phyloP scores from a whole-genome alignment of 2,113 vertebrate species.

The Rynchops niger region DNA sequence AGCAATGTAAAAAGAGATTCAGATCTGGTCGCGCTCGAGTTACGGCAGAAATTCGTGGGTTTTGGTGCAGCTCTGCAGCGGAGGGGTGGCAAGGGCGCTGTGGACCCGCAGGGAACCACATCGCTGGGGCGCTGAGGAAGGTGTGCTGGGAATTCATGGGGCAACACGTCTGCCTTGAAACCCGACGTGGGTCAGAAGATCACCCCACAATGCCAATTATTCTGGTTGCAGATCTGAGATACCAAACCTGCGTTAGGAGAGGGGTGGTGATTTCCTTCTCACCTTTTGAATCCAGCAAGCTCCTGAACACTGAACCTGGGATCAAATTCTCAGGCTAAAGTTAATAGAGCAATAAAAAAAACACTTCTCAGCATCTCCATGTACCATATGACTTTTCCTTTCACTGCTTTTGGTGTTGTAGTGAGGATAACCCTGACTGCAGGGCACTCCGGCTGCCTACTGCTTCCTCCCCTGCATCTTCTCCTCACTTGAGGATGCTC shows the following conservation, averaged over 20 bases:
- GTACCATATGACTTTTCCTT: background rate
- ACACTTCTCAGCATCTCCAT: background rate
- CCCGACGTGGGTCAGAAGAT: background rate
- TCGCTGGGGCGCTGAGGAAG: background rate
- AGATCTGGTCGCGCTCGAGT: background rate
- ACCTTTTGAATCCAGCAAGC: background rate
- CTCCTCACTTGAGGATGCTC: background rate
- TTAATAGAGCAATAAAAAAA: background rate
- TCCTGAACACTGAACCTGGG: background rate
- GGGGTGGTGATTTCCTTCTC: background rate
- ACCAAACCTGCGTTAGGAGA: too few relatives aligned
- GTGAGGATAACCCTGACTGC: background rate
- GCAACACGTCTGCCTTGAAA: background rate
- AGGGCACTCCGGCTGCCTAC: background rate
- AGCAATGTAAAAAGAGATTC: background rate
- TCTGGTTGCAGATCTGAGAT: background rate
- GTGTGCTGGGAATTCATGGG: accelerated
- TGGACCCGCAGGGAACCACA: accelerated
- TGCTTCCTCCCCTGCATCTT: background rate
- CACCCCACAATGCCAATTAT: accelerated
- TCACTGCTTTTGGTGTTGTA: background rate
- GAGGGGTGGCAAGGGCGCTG: background rate
- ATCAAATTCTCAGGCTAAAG: background rate
- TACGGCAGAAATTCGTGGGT: background rate
- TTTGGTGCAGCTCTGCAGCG: background rate